Evolutionary conservation across 2,113 vertebrate species (phyloP), one percentile per base, ranked within the genome.

Genomic region (Pristiophorus japonicus): DNA sequence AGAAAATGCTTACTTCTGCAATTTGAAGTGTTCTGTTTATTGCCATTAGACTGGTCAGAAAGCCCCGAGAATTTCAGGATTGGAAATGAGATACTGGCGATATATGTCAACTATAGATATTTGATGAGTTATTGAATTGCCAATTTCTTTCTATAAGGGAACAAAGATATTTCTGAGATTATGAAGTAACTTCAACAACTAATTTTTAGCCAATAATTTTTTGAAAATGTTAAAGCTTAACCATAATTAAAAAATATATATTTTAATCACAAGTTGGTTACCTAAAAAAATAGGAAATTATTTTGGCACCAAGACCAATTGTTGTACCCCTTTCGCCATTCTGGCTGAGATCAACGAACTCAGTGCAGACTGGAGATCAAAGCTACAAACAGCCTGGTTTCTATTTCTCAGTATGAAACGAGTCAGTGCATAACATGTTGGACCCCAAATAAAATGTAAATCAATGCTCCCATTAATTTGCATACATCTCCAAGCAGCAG

Each of bases 11-110:
- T 51, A 47, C 93, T 94, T 94, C 93, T 94, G 65, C 66, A 94
- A 14, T 94, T 94, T 94, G 7, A 70, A 94, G 42, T 67, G 92
- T 94, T 67, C 65, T 45, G 92, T 67, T 94, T 94, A 94, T 47
- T 94, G 92, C 65, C 65, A 24, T 94, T 30, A 47, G 24, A 30
- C 65, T 70, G 45, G 42, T 70, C 27, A 94, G 93, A 94, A 94
- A 70, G 30, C 93, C 93, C 93, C 93, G 6, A 92, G 66, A 94
- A 94, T 94, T 94, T 66, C 42, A 94, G 65, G 30, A 3, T 30
- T 70, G 6, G 38, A 30, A 47, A 47, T 45, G 27, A 70, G n/a
- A 94, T 73, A 30, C 8, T 34, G 12, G 30, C 6, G 93, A 30
- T 45, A 12, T 22, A 66, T 51, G 63, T 51, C 93, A 94, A 34